Base-by-base conservation (phyloP, 1,140 invertebrate species). In the Apis laboriosa region DNA sequence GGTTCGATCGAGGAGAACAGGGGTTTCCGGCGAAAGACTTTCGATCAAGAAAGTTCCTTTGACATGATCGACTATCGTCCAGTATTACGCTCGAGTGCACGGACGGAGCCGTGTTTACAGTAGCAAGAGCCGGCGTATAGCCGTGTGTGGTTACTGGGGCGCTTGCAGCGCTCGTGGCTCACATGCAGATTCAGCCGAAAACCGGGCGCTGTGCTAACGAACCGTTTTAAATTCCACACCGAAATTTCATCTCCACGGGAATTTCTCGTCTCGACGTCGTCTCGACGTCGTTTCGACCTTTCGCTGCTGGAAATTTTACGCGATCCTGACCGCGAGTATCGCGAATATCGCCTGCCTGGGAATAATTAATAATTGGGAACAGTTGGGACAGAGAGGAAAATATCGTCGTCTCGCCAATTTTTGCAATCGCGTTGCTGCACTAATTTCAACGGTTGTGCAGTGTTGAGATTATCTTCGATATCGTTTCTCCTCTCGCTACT, bases 1-100 rank as follows among this genome's bases (percentile, higher is more conserved):
- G 34, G 34, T 34, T 63, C 63, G 75, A 77, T 55, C 61, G 75
- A 77, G 21, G 67, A 5, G 21, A 51, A 51, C 8, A 0, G 21
- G 34, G 34, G 11, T 51, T 58, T 9, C 58, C 64, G 9, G 71
- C 43, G 72, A 72, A 64, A 71, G 67, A 83, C 67, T 71, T 72
- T 72, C 81, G 76, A 78, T 66, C 67, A 58, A 51, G 53, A 77
- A 72, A 83, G 78, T 78, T 58, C 81, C 81, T 71, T 83, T 83
- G 76, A 71, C 43, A 60, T 8, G 61, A 13, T 9, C n/a, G 79
- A 53, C 61, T 28, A 77, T 68, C 24, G 34, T 49, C 67, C 58
- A 4, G 58, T 15, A 83, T 83, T 72, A 63, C 76, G 67, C 34
- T 43, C 64, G 80, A 64, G n/a, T 24, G n/a, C 76, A 21, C 55